These are phyloP conservation scores for Elachura formosa DNA, from an alignment of 2,113 vertebrate species.

Conservation along the genomic window DNA sequence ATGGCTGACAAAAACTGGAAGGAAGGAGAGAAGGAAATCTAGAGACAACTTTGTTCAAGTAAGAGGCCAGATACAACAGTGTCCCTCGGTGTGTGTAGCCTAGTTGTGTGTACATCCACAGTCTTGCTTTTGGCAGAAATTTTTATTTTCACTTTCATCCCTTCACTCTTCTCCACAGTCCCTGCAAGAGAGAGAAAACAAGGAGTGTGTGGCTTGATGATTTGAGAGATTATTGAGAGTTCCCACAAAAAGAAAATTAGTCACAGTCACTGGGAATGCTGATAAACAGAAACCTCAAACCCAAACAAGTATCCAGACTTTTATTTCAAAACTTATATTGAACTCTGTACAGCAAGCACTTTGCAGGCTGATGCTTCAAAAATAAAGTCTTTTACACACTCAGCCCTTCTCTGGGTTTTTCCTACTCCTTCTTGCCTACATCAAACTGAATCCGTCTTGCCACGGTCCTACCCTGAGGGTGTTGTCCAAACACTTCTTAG, in stretches of 20 bases:
- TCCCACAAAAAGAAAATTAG: background rate
- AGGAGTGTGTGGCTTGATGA: background rate
- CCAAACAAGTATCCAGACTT: background rate
- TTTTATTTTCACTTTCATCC: background rate
- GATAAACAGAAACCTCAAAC: background rate
- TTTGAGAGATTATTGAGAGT: background rate
- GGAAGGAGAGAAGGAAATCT: background rate
- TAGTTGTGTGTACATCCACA: background rate
- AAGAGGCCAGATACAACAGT: background rate
- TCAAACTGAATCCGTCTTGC: too few species aligned
- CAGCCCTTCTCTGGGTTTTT: background rate
- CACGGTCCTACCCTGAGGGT: too few species aligned
- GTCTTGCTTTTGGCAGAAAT: background rate
- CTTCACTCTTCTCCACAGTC: background rate
- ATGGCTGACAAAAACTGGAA: background rate
- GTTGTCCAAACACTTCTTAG: accelerated
- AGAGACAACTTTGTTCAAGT: background rate
- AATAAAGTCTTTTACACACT: background rate
- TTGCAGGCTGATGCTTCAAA: background rate
- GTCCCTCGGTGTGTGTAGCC: background rate
- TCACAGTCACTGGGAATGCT: background rate
- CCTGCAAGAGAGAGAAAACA: background rate
- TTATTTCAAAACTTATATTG: background rate
- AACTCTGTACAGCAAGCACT: background rate
- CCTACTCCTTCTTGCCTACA: background rate